Base-by-base conservation (phyloP, 2,797 vertebrate genomes). In the Gymnothorax javanicus region DNA sequence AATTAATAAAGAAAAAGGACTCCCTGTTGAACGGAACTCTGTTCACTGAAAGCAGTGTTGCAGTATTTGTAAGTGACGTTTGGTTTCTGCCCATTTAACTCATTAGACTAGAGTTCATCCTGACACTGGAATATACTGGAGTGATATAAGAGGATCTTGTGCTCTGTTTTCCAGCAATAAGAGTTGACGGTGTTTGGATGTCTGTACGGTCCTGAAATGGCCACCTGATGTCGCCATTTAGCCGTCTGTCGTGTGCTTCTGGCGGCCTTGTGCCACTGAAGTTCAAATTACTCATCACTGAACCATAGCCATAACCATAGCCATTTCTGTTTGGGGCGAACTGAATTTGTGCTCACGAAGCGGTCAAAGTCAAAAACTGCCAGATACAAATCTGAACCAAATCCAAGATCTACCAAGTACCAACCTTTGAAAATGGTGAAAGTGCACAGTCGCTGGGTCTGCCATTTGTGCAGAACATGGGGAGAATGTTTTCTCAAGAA, bases 1-100 rank as follows among this genome's bases (percentile, higher is more conserved):
- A 60, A 60, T 54, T 54, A 92, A 88, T 93, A 86, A 91, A 93
- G 59, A 90, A 92, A 94, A 95, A 94, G 94, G 94, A 94, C 85
- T 84, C 75, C 86, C 20, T 50, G 43, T 56, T 75, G 67, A 87
- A 58, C 43, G 56, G 59, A 62, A 17, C n/a, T 58, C 52, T n/a
- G n/a, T 52, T 58, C 12, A 25, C 62, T 57, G 83, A 64, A 43
- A 64, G n/a, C 15, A 52, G n/a, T 58, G 54, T 15, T 73, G 56
- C 23, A 2, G 67, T 59, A 5, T 62, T 54, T 7, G 4, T 64
- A 13, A 43, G 20, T 6, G 57, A 7, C 33, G 43, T 56, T 82
- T 82, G 8, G 4, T 6, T 23, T 64, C 56, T n/a, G 25, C 33
- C 58, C 6, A 56, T 77, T 67, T 73, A 64, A 43, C 69, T 1